Percentiles rank a stretch among this genome's conserved stretches.
Evolutionary conservation across 2,797 vertebrate species (phyloP).

Genomic region (Tarsius wallacei): DNA sequence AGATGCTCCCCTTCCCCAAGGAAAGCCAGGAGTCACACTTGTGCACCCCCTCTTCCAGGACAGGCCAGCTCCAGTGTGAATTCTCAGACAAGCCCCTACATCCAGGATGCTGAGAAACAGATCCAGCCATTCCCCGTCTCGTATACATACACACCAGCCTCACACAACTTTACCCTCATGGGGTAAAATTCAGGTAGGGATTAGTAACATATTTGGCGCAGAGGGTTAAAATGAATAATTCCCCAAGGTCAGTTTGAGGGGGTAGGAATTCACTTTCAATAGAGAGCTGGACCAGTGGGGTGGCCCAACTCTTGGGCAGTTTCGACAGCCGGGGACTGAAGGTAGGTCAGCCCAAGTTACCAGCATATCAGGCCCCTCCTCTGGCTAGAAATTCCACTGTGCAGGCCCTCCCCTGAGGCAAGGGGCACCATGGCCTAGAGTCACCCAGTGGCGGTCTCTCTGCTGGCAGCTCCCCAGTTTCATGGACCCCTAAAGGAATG

Average conservation of each 20-base stretch:
- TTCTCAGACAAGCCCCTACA: not conserved
- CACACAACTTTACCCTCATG: not conserved
- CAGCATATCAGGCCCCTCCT: not conserved
- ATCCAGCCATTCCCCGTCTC: not conserved
- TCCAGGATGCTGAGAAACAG: not conserved
- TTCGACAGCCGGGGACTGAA: not conserved
- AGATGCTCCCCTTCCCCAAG: not conserved
- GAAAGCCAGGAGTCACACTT: not conserved
- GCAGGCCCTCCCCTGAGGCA: not conserved
- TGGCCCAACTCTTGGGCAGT: not conserved
- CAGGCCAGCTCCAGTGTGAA: not conserved
- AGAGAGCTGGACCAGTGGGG: not conserved
- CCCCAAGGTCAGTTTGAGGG: not conserved
- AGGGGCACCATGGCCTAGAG: not conserved
- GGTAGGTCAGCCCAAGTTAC: not conserved
- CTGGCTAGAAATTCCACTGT: not conserved
- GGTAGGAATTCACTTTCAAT: not conserved
- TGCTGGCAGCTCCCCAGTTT: not conserved
- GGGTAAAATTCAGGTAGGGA: not conserved
- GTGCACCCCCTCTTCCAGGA: not conserved
- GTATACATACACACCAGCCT: not conserved
- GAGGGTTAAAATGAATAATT: constrained; percentile 4
- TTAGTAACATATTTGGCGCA: constrained; percentile 27
- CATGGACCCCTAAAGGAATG: not conserved
- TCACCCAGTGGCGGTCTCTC: not conserved